Conservation (phyloP, 2,888 invertebrate species). For the Caprella mutica region DNA sequence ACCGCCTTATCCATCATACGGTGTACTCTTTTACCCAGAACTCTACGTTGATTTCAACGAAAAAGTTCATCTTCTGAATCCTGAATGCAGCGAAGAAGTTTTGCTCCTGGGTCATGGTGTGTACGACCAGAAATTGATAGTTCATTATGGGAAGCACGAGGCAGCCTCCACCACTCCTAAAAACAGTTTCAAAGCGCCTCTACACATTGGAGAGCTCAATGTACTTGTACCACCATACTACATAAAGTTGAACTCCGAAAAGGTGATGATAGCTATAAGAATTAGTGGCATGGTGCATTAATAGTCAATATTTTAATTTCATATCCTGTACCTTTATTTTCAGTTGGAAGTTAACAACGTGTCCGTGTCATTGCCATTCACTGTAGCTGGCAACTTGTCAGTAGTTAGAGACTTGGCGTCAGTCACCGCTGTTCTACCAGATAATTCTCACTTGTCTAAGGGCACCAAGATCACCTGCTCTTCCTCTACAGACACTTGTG, state of each 20-base stretch:
- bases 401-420: slow-evolving; percentile 2
- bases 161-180: no score
- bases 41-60: not conserved
- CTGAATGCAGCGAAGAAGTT: not conserved
- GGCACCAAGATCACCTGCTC: slow-evolving; percentile 4
- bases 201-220: no score
- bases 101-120: not conserved
- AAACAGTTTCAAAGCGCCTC: no score
- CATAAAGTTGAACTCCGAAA: no score
- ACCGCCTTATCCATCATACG: not conserved
- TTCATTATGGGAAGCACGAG: slow-evolving; percentile 4
- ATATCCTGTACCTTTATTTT: not conserved
- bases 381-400: not conserved
- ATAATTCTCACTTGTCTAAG: not conserved
- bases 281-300: not conserved
- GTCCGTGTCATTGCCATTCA: slow-evolving; percentile 4
- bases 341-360: not conserved
- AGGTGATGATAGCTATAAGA: no score
- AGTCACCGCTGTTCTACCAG: not conserved
- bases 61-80: not conserved
- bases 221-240: no score
- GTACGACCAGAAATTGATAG: not conserved
- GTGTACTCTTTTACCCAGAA: slow-evolving; percentile 2
- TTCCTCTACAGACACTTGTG: not conserved
- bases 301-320: not conserved